Evolutionary conservation across 2,888 invertebrate genomes (phyloP), one percentile per base, ranked within the genome.

Genomic region (Lasioglossum oenotherae): DNA sequence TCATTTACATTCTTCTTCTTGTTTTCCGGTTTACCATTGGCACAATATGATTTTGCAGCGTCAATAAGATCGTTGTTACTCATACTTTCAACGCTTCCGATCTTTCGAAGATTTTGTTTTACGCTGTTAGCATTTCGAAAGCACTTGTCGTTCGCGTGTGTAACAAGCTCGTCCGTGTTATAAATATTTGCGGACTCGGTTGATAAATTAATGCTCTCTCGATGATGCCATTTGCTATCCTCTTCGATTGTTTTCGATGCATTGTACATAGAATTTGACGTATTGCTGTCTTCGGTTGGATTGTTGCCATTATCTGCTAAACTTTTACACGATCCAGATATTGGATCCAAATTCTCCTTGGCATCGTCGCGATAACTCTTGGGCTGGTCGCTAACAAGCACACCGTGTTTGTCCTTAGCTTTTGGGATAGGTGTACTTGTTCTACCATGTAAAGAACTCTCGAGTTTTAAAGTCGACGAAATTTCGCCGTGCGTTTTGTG

Each of bases 301-400:
- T 71, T 78, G 64, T 64, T 82, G 19, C 46, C 71, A 53, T 72
- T 78, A 19, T 76, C 75, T 12, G 77, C 23, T 72, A 16, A 35
- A 74, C 6, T 76, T 67, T 60, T 89, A 69, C 57, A 71, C 8
- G 79, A 31, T n/a, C 57, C n/a, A 57, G 57, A 57, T 67, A 81
- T 81, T 0, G 94, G 93, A 81, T 93, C 89, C 16, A 90, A 81
- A 89, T 94, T 94, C 87, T 93, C 94, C 81, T 93, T 94, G n/a
- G 90, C 80, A 57, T 93, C 93, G 16, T 91, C 92, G 2, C 78
- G 85, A 44, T 75, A 75, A 75, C 57, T 74, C 23, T 71, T 31
- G 12, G 74, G 31, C 8, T 72, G 60, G 38, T 80, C 77, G 23
- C 27, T 76, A 19, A 19, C 10, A 14, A 72, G 78, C 60, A 23